Conservation (phyloP, 2,888 invertebrate genomes). For the Cosmopolites sordidus region DNA sequence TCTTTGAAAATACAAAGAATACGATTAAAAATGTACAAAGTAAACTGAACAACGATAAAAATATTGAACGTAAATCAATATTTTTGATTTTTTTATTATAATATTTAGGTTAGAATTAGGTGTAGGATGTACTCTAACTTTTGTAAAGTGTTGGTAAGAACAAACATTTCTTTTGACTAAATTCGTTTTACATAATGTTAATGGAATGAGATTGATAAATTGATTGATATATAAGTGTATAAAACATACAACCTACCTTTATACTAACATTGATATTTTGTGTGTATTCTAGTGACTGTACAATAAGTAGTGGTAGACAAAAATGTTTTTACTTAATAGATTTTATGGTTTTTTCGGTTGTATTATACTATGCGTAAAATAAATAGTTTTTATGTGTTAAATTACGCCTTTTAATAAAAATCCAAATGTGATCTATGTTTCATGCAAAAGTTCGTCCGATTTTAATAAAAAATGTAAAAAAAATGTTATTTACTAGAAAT, state of each 20-base stretch:
- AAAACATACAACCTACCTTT: not conserved
- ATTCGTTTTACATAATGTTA: no score
- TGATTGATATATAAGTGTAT: no score
- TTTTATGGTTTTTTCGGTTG: not conserved
- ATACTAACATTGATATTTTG: not conserved
- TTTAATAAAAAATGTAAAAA: no score
- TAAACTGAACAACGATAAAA: not conserved
- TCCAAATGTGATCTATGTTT: no score
- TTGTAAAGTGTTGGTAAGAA: no score
- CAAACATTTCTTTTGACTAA: no score
- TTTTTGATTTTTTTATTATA: not conserved
- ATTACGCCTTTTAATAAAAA: no score
- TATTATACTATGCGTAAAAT: slow-evolving; percentile 2
- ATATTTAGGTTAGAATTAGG: not conserved
- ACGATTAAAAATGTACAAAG: not conserved
- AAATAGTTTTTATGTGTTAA: not conserved
- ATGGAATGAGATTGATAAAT: no score
- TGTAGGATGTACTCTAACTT: slow-evolving; percentile 8
- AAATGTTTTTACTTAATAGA: not conserved
- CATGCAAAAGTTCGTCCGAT: no score
- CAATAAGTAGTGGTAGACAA: not conserved
- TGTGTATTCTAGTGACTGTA: slow-evolving; percentile 2
- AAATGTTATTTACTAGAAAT: no score
- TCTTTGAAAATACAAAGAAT: not conserved
- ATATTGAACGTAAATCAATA: not conserved